A percentile compares a stretch with the other conserved stretches of the same genome.
Evolutionary conservation across 2,113 vertebrate species (phyloP).

Genomic region (Calidris pygmaea): DNA sequence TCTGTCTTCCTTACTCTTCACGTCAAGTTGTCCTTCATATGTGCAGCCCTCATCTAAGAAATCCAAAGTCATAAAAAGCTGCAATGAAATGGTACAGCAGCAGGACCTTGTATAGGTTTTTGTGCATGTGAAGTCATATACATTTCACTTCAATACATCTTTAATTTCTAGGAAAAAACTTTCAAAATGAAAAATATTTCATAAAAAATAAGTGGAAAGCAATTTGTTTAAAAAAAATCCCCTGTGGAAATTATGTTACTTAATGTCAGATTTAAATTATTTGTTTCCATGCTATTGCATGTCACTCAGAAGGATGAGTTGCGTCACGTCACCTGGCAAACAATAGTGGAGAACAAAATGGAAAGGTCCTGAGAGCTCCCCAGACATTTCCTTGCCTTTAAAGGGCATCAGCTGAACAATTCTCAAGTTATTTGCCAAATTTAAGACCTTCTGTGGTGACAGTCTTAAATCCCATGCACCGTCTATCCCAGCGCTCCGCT

Average conservation of each 20-base stretch:
- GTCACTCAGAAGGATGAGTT: neutral
- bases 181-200: neutral
- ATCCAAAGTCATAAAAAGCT: neutral
- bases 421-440: neutral
- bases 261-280: neutral
- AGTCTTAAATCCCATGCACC: neutral
- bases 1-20: neutral
- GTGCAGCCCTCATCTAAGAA: neutral
- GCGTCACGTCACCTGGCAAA: neutral
- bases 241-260: neutral
- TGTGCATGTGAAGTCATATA: neutral
- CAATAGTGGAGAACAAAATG: neutral
- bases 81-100: neutral
- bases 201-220: neutral
- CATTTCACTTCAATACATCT: neutral
- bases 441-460: neutral
- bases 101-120: neutral
- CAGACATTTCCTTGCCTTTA: neutral
- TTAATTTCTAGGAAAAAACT: neutral
- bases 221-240: neutral
- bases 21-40: neutral
- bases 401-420: neutral
- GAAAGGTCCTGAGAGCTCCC: neutral
- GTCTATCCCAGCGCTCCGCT: neutral
- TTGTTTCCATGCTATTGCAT: neutral